Evolutionary conservation across 2,888 invertebrate genomes (phyloP).

Genomic region (Acanthacorydalis orientalis): DNA sequence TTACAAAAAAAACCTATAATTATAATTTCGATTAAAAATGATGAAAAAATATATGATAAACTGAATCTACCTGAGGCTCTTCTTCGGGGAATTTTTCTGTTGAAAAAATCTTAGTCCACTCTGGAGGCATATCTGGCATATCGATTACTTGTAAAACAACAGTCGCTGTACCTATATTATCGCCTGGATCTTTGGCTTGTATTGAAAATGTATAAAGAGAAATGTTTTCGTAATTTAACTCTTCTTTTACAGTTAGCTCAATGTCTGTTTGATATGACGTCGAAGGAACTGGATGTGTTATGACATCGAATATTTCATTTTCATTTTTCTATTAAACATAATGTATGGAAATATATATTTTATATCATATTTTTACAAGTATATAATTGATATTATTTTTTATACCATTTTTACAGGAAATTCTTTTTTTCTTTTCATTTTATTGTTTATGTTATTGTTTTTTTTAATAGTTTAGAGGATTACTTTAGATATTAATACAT

Average conservation of each 20-base stretch:
- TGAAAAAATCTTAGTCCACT: neutral
- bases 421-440: too few relatives aligned
- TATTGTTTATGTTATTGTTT: too few relatives aligned
- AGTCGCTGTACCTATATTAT: neutral
- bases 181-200: neutral
- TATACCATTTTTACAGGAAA: too few relatives aligned
- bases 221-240: neutral
- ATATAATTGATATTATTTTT: too few relatives aligned
- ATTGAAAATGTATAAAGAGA: neutral
- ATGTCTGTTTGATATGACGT: neutral
- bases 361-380: too few relatives aligned
- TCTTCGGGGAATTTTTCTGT: neutral
- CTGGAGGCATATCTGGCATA: conserved; percentile 1
- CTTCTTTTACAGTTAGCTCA: neutral
- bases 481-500: too few relatives aligned
- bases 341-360: too few relatives aligned
- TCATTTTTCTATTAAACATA: neutral
- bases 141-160: neutral
- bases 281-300: too few relatives aligned
- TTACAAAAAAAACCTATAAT: conserved; percentile 24
- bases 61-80: neutral
- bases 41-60: too few relatives aligned
- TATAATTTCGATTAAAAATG: neutral
- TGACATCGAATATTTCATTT: neutral
- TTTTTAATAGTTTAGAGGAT: too few relatives aligned